A percentile compares a stretch with the other conserved stretches of the same genome.
These are phyloP conservation scores for Boloria selene DNA, from an alignment of 2,888 invertebrate genomes.

Conservation along the genomic window DNA sequence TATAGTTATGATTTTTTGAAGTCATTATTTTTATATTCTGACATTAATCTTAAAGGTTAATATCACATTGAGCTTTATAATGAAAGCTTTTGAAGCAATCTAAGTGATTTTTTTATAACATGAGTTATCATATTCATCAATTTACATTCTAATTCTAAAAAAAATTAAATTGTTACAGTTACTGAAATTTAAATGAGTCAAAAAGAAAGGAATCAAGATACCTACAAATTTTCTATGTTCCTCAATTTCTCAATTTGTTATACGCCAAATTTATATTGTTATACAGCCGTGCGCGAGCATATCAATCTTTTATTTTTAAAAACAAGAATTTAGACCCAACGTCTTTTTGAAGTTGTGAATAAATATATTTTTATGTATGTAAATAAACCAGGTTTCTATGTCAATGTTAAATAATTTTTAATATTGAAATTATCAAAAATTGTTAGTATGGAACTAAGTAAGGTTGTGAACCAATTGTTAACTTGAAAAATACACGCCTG, in stretches of 20 bases:
- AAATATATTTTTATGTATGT: neutral
- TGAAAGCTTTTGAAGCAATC: neutral
- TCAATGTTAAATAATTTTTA: neutral
- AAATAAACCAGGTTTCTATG: conserved; percentile 10
- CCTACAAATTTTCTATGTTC: too few species aligned
- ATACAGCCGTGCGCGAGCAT: neutral
- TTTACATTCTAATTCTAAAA: too few species aligned
- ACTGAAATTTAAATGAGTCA: too few species aligned
- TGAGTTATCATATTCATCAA: too few species aligned
- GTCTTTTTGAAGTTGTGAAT: neutral
- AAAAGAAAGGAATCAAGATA: too few species aligned
- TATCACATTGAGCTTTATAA: neutral
- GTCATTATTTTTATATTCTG: conserved; percentile 2
- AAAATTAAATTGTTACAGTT: too few species aligned
- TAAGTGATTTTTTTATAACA: neutral
- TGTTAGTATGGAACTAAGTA: too few species aligned
- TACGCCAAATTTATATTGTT: neutral
- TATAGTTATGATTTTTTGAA: conserved; percentile 3
- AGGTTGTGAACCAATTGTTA: too few species aligned
- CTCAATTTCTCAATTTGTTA: too few species aligned
- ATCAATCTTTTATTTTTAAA: neutral
- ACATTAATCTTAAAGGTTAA: neutral
- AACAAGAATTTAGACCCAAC: neutral
- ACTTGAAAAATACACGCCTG: too few species aligned
- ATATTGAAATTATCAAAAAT: neutral